Evolutionary conservation across 2,888 invertebrate species (phyloP).

Genomic region (Horisme vitalbata): DNA sequence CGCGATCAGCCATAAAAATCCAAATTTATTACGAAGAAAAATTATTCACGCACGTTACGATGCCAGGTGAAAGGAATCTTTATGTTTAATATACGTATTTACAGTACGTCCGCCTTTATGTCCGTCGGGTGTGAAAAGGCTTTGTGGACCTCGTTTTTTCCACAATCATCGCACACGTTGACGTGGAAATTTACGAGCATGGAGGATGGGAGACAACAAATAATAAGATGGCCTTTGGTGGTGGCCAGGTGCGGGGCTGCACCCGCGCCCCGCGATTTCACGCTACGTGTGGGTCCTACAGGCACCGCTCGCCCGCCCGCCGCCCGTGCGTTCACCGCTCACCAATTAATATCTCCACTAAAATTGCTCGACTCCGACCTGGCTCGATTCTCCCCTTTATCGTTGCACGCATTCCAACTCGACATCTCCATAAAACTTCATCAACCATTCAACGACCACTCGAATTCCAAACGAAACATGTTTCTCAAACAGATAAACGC

Average conservation of each 20-base stretch:
- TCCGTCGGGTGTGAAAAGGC: constrained; percentile 74
- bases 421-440: constrained; percentile 49
- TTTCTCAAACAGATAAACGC: constrained; percentile 41
- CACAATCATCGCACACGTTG: constrained; percentile 80
- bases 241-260: constrained; percentile 71
- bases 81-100: constrained; percentile 57
- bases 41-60: constrained; percentile 77
- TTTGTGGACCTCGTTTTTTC: constrained; percentile 75
- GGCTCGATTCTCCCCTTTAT: constrained; percentile 47
- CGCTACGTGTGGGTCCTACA: constrained; percentile 77
- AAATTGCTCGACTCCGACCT: constrained; percentile 58
- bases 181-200: constrained; percentile 81
- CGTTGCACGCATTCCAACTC: constrained; percentile 58
- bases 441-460: constrained; percentile 41
- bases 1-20: constrained; percentile 75
- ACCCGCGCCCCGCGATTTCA: constrained; percentile 77
- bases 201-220: constrained; percentile 80
- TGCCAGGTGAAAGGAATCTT: constrained; percentile 53
- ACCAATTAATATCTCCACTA: constrained; percentile 78
- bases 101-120: constrained; percentile 63
- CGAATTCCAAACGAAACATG: constrained; percentile 38
- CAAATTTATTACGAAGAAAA: constrained; percentile 80
- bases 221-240: constrained; percentile 65
- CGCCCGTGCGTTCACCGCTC: constrained; percentile 39
- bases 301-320: constrained; percentile 34